Percentiles rank a stretch among this genome's conserved stretches.
Evolutionary conservation across 2,888 invertebrate genomes (phyloP).

Genomic region (Bruchidius siliquastri): DNA sequence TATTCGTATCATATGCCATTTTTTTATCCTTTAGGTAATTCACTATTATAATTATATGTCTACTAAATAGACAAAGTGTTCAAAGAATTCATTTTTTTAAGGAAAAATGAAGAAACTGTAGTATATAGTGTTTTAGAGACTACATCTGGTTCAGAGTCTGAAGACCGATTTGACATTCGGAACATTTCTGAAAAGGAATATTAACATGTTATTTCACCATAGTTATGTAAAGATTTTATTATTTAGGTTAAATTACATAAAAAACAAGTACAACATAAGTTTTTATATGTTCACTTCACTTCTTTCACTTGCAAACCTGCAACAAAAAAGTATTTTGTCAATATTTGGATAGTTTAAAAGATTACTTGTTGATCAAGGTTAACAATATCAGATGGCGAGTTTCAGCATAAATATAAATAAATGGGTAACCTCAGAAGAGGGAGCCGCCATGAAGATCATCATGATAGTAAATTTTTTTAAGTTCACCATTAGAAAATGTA

Average conservation of each 20-base stretch:
- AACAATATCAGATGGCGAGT: conserved; percentile 25
- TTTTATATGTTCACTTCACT: conserved; percentile 45
- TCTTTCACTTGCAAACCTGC: conserved; percentile 88
- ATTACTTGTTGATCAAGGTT: background rate
- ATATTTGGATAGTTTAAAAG: background rate
- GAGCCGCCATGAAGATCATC: conserved; percentile 40
- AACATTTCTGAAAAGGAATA: background rate
- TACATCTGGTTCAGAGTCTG: conserved; percentile 31
- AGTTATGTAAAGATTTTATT: background rate
- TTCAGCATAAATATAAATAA: conserved; percentile 29
- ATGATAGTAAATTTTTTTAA: too few species aligned
- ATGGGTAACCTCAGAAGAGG: conserved; percentile 43
- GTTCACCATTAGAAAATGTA: too few species aligned
- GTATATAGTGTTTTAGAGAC: conserved; percentile 4
- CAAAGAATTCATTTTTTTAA: too few species aligned
- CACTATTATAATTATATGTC: too few species aligned
- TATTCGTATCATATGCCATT: too few species aligned
- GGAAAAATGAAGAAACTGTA: background rate
- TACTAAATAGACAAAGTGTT: too few species aligned
- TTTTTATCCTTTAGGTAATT: too few species aligned
- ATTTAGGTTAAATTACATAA: background rate
- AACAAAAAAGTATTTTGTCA: conserved; percentile 46
- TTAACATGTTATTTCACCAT: background rate
- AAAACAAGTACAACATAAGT: background rate
- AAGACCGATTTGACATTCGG: conserved; percentile 36